phyloP scores from a whole-genome alignment of 2,888 invertebrate genomes.

The Hypomecis atomaria region DNA sequence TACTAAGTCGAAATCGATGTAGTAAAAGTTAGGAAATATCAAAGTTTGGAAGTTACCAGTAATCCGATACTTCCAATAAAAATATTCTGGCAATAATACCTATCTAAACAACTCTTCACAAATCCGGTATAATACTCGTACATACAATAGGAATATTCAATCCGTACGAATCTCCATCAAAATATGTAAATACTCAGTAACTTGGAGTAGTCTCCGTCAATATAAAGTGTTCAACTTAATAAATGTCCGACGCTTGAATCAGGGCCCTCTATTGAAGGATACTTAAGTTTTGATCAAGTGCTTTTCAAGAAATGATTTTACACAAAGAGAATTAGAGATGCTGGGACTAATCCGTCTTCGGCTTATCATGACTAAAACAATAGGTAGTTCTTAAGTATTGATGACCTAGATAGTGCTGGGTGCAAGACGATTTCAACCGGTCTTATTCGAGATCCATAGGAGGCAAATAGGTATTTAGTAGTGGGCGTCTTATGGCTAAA shows the following conservation, averaged over 20 bases:
- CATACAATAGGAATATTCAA: neutral
- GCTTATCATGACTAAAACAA: neutral
- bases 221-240: conserved; percentile 34
- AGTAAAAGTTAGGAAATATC: no score
- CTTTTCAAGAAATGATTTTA: conserved; percentile 18
- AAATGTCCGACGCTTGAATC: conserved; percentile 23
- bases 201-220: conserved; percentile 18
- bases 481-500: no score
- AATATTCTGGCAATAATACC: no score
- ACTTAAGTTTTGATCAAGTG: conserved; percentile 29
- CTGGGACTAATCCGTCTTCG: neutral
- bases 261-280: conserved; percentile 24
- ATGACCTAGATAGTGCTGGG: no score
- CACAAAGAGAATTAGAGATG: conserved; percentile 7
- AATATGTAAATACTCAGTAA: conserved; percentile 21
- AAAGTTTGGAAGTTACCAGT: no score
- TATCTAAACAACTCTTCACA: no score
- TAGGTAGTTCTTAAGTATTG: no score
- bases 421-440: no score
- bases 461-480: no score
- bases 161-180: conserved; percentile 16
- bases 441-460: no score
- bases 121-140: neutral
- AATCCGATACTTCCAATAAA: no score
- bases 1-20: no score